Percentiles rank a stretch among this genome's conserved stretches.
These are phyloP conservation scores for Hemiscyllium ocellatum DNA, from an alignment of 2,113 vertebrate species.

Conservation along the genomic window DNA sequence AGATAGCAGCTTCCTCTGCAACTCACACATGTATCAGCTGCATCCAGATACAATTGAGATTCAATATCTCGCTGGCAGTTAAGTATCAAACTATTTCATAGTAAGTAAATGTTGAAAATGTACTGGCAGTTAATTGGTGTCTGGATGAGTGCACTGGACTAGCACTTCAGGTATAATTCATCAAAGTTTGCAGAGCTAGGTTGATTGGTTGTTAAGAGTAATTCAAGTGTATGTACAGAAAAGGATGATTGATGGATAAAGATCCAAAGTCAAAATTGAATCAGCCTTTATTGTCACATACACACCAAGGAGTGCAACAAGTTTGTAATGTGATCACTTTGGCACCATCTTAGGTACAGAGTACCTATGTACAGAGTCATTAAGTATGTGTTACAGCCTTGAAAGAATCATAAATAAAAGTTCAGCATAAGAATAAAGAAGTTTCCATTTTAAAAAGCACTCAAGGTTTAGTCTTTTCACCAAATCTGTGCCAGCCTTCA, in stretches of 20 bases:
- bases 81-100: background rate
- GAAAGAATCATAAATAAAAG: too few species aligned
- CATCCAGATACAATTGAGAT: background rate
- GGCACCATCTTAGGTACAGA: too few species aligned
- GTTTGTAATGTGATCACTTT: too few species aligned
- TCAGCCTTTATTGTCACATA: background rate
- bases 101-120: background rate
- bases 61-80: background rate
- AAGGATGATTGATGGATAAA: background rate
- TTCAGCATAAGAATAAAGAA: too few species aligned
- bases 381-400: too few species aligned
- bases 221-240: background rate
- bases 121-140: background rate
- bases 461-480: too few species aligned
- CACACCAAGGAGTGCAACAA: too few species aligned
- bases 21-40: too few species aligned
- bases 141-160: background rate
- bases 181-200: background rate
- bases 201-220: background rate
- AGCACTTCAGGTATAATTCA: background rate
- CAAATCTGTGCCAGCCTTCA: too few species aligned
- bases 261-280: background rate
- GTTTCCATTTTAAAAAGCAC: too few species aligned
- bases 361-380: too few species aligned
- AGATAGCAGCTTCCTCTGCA: background rate